A percentile compares a stretch with the other conserved stretches of the same genome.
Conservation (phyloP, 2,797 vertebrate genomes). For the Myotis myotis region DNA sequence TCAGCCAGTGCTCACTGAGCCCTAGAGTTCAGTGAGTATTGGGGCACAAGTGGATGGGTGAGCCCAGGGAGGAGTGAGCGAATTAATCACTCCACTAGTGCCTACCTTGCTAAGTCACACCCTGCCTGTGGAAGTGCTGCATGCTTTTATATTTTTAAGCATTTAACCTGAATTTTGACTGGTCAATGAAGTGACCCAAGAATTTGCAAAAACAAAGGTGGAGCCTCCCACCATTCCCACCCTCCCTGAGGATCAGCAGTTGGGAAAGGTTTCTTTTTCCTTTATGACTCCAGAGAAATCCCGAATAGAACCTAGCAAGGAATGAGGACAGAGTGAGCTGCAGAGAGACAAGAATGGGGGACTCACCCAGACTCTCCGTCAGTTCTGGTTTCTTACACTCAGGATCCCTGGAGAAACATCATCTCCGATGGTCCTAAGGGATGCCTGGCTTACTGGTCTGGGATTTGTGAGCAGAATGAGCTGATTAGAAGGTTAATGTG, state of each 20-base stretch:
- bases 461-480: constrained; percentile 33
- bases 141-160: background rate
- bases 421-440: background rate
- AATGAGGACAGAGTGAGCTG: background rate
- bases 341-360: background rate
- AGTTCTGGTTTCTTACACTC: background rate
- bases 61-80: background rate
- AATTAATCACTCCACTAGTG: background rate
- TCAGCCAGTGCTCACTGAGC: background rate
- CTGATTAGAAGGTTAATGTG: constrained; percentile 46
- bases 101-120: background rate
- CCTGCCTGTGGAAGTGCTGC: background rate
- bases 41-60: background rate
- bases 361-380: accelerated
- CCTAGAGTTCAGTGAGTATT: no score
- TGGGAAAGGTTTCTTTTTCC: background rate
- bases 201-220: background rate
- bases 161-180: background rate
- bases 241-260: background rate
- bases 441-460: background rate
- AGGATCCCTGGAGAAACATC: background rate
- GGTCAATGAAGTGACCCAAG: background rate
- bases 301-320: background rate
- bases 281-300: background rate
- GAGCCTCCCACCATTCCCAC: background rate